Evolutionary conservation across 1,140 invertebrate genomes (phyloP).

Genomic region (Drosophila aff.): DNA sequence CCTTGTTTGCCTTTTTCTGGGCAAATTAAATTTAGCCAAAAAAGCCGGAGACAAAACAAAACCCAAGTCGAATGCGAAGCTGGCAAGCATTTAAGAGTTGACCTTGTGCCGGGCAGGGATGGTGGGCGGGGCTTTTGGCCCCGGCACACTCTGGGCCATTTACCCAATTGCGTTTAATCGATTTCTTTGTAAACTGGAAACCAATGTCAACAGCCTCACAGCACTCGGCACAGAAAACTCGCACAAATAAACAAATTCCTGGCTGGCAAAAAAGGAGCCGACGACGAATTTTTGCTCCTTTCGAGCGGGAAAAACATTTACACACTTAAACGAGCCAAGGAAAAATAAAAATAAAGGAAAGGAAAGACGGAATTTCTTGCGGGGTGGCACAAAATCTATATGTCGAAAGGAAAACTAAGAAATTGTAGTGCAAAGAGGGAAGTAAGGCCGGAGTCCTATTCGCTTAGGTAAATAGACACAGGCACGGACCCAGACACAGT

Average conservation of each 20-base stretch:
- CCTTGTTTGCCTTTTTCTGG: not conserved
- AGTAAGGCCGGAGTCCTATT: constrained; percentile 15
- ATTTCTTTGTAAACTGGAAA: constrained; percentile 70
- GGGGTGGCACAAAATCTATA: constrained; percentile 53
- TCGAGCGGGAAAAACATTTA: constrained; percentile 57
- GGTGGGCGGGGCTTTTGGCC: constrained; percentile 30
- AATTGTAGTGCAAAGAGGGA: constrained; percentile 49
- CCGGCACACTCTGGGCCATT: constrained; percentile 52
- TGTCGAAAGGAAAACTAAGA: constrained; percentile 57
- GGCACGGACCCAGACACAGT: constrained; percentile 2
- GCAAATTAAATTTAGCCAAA: constrained; percentile 39
- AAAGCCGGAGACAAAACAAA: constrained; percentile 31
- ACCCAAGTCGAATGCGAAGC: constrained; percentile 18
- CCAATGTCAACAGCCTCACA: constrained; percentile 67
- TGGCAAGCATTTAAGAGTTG: constrained; percentile 61
- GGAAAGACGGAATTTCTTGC: constrained; percentile 31
- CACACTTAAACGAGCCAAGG: constrained; percentile 62
- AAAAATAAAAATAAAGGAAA: constrained; percentile 5
- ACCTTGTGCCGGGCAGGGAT: constrained; percentile 39
- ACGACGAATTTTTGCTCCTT: constrained; percentile 46
- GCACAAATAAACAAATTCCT: constrained; percentile 50
- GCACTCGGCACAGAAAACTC: constrained; percentile 1
- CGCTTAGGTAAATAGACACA: constrained; percentile 48
- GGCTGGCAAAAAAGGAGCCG: constrained; percentile 46
- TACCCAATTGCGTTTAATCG: constrained; percentile 69